A percentile compares a stretch with the other conserved stretches of the same genome.
Conservation (phyloP, 1,140 invertebrate genomes). For the Patella vulgata region DNA sequence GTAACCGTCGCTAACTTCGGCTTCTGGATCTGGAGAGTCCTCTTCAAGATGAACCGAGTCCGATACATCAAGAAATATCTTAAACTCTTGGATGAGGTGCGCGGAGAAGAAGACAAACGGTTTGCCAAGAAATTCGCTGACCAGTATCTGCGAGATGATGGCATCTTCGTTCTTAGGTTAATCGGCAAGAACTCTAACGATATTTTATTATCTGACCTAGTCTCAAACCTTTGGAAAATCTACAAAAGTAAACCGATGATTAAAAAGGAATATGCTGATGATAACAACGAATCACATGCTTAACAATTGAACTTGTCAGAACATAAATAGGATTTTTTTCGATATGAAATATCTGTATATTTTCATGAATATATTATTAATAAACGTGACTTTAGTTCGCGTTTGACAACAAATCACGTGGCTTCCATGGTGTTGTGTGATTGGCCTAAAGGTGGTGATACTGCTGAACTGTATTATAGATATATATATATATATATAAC, state of each 20-base stretch:
- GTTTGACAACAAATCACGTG: too few species aligned
- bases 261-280: constrained; percentile 25
- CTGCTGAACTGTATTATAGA: too few species aligned
- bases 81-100: constrained; percentile 51
- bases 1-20: constrained; percentile 54
- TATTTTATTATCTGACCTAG: constrained; percentile 59
- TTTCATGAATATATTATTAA: too few species aligned
- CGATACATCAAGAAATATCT: constrained; percentile 62
- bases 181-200: constrained; percentile 62
- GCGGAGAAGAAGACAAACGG: constrained; percentile 51
- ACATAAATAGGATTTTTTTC: too few species aligned
- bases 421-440: too few species aligned
- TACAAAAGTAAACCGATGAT: constrained; percentile 56
- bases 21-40: constrained; percentile 55
- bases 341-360: too few species aligned
- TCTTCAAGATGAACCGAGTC: constrained; percentile 50
- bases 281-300: too few species aligned
- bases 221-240: constrained; percentile 57
- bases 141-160: constrained; percentile 62
- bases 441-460: too few species aligned
- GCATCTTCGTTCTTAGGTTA: constrained; percentile 60
- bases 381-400: too few species aligned
- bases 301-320: too few species aligned
- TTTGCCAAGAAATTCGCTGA: constrained; percentile 54
- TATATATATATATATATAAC: too few species aligned